These are phyloP conservation scores for Tupiocoris notatus DNA, from an alignment of 2,888 invertebrate species.

Conservation along the genomic window DNA sequence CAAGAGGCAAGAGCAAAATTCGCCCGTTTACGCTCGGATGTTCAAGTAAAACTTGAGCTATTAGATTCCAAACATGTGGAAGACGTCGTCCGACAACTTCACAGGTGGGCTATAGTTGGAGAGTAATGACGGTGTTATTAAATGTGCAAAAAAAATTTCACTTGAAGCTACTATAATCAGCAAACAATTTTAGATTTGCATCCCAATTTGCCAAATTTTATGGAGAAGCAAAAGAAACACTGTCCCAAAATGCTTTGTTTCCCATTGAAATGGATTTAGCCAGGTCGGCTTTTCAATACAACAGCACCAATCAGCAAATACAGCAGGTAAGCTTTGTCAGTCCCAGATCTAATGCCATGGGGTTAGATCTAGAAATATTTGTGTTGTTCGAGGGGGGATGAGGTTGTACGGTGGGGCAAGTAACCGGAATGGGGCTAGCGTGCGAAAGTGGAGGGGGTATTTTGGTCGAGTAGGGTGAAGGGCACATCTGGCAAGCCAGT, in stretches of 20 bases:
- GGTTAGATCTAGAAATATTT: too few species aligned
- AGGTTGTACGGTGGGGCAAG: too few species aligned
- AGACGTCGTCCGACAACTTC: constrained; percentile 83
- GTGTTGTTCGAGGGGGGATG: too few species aligned
- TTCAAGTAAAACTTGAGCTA: constrained; percentile 93
- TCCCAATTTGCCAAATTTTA: constrained; percentile 65
- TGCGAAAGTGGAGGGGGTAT: too few species aligned
- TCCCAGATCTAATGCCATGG: too few species aligned
- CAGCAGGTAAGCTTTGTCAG: too few species aligned
- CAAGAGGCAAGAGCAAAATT: constrained; percentile 88
- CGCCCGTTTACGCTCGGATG: constrained; percentile 81
- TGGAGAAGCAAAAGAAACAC: constrained; percentile 71
- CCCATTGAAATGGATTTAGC: constrained; percentile 95
- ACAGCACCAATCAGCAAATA: constrained; percentile 54
- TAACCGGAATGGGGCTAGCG: too few species aligned
- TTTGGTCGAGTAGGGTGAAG: too few species aligned
- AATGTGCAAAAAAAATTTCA: not conserved
- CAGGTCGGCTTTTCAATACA: constrained; percentile 88
- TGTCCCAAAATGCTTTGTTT: constrained; percentile 78
- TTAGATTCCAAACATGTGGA: constrained; percentile 98
- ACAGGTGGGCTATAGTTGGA: constrained; percentile 56
- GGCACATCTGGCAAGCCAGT: too few species aligned
- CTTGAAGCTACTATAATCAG: not conserved
- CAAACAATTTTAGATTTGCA: constrained; percentile 52
- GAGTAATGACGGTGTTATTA: not conserved